Evolutionary conservation across 2,113 vertebrate genomes (phyloP), one percentile per base, ranked within the genome.

Genomic region (Malurus melanocephalus): DNA sequence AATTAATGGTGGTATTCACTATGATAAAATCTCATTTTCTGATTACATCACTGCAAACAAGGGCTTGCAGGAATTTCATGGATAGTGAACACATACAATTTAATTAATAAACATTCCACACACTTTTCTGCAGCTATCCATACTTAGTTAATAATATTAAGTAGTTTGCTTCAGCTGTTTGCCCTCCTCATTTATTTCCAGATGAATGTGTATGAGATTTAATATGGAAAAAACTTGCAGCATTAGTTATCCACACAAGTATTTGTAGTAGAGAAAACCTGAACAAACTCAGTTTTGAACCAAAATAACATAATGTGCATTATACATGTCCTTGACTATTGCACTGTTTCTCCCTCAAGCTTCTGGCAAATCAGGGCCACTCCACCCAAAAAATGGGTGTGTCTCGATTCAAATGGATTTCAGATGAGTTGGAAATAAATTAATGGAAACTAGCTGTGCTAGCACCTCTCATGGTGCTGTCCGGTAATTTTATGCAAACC

Each of bases 321-420:
- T 61, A 24, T 24, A 68, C 5, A 42, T 23, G 72, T 24, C 7
- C 35, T 46, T 15, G 20, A 69, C 10, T 60, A 49, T 10, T 59
- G 28, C 21, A 62, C 28, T 60, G 22, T 52, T 53, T 46, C 33
- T 61, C 10, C 24, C 62, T 61, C 55, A 60, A 81, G 33, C 16
- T 60, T 74, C 40, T 76, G 19, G 10, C 6, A 92, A 57, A 43
- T 28, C 46, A 46, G 23, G 26, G 27, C 40, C 26, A 72, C 2
- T 4, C 0, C 8, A 18, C 8, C 7, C 8, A 49, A 79, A 72
- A 80, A 53, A 38, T 24, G 1, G 0, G 16, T 48, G 16, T n/a
- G 22, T 52, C 27, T 74, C 22, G 27, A 71, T 56, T 62, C 9
- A 80, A n/a, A 2, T 32, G 35, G 17, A 71, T 88, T 92, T 71